Evolutionary conservation across 2,888 invertebrate genomes (phyloP).

Genomic region (Chloroclysta siterata): DNA sequence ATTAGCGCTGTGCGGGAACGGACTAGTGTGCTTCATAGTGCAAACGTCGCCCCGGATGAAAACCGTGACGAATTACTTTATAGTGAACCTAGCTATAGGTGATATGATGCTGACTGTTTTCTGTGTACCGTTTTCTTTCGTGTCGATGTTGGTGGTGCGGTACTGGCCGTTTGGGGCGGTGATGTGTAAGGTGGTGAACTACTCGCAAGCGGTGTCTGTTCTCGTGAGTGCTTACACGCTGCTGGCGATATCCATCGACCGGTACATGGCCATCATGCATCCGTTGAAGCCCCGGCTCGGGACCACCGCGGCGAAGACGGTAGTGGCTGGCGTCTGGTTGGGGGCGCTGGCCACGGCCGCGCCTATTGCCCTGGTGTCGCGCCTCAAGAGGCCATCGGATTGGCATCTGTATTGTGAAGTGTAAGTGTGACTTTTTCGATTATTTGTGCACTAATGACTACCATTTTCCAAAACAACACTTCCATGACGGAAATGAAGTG

Average conservation of each 20-base stretch:
- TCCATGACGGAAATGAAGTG: too few relatives aligned
- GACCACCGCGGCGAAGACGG: constrained; percentile 87
- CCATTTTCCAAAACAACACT: too few relatives aligned
- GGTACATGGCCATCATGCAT: constrained; percentile 95
- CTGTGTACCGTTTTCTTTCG: constrained; percentile 96
- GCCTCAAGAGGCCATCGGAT: constrained; percentile 85
- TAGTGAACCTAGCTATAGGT: constrained; percentile 94
- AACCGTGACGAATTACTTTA: constrained; percentile 96
- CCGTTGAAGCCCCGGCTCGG: constrained; percentile 93
- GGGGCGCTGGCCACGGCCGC: constrained; percentile 91
- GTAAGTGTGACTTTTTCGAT: constrained; percentile 76
- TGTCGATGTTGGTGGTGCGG: constrained; percentile 90
- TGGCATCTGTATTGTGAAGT: constrained; percentile 87
- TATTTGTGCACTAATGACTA: too few relatives aligned
- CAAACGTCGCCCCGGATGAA: constrained; percentile 93
- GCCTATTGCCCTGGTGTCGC: constrained; percentile 92
- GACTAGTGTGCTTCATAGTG: constrained; percentile 94
- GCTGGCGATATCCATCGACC: constrained; percentile 95
- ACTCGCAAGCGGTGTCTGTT: constrained; percentile 92
- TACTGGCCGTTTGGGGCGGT: constrained; percentile 95
- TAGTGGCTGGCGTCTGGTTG: constrained; percentile 90
- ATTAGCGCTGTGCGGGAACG: constrained; percentile 89
- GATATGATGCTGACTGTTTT: constrained; percentile 96
- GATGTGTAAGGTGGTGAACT: constrained; percentile 93
- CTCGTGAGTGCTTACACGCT: constrained; percentile 95